Evolutionary conservation across 2,797 vertebrate genomes (phyloP).

Genomic region (Eulemur rubriventer): DNA sequence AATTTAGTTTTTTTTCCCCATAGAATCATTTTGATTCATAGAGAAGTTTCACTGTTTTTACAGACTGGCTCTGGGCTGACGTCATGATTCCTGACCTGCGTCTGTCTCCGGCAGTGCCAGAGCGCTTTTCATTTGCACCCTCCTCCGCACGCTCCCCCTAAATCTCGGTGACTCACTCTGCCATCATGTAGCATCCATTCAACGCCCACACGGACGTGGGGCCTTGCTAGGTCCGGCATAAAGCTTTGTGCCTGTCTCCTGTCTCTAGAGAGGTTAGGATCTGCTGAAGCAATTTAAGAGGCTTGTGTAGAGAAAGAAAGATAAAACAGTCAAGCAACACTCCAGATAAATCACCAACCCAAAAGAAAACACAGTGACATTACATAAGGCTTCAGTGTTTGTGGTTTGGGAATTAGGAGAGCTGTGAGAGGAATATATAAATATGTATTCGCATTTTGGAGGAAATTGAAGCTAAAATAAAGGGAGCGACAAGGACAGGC

Average conservation of each 20-base stretch:
- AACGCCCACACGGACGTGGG: conserved; percentile 3
- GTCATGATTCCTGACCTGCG: conserved; percentile 54
- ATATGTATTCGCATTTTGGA: background rate
- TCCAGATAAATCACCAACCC: conserved; percentile 3
- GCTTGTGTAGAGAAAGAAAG: background rate
- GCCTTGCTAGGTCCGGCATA: conserved; percentile 17
- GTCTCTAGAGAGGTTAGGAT: conserved; percentile 36
- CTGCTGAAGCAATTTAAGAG: conserved; percentile 38
- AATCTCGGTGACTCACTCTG: background rate
- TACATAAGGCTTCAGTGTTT: background rate
- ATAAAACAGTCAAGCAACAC: conserved; percentile 24
- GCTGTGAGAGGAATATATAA: background rate
- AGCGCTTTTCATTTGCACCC: background rate
- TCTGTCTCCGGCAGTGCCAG: background rate
- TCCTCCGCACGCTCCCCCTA: conserved; percentile 32
- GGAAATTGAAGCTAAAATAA: background rate
- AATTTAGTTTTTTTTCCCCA: background rate
- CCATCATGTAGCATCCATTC: background rate
- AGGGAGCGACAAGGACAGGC: background rate
- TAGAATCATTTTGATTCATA: conserved; percentile 28
- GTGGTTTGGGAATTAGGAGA: background rate
- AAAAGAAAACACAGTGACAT: conserved; percentile 5
- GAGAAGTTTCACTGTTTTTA: conserved; percentile 47
- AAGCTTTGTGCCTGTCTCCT: conserved; percentile 15
- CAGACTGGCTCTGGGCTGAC: conserved; percentile 36